Percentiles rank a stretch among this genome's conserved stretches.
phyloP scores from a whole-genome alignment of 2,113 vertebrate genomes.

The Sterna hirundo region DNA sequence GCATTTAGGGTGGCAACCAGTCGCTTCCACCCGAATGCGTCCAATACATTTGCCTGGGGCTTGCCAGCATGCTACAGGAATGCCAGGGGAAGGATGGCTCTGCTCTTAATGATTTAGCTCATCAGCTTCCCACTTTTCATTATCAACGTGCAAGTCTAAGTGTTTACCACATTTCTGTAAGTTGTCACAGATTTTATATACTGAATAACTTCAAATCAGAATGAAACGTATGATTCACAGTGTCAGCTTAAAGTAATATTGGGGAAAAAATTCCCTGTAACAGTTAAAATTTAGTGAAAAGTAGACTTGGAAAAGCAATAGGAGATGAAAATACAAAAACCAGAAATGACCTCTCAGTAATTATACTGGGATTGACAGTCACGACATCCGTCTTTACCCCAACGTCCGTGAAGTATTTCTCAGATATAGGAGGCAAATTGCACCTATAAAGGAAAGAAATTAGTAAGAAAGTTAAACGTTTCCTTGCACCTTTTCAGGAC shows the following conservation, averaged over 20 bases:
- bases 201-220: neutral
- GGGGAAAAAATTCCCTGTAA: neutral
- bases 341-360: slow-evolving; percentile 88
- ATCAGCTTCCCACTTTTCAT: neutral
- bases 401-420: slow-evolving; percentile 89
- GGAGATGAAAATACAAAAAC: neutral
- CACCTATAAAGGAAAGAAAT: slow-evolving; percentile 78
- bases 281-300: neutral
- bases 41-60: neutral
- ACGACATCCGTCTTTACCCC: slow-evolving; percentile 94
- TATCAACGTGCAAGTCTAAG: neutral
- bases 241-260: neutral
- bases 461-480: neutral
- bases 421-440: slow-evolving; percentile 94
- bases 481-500: neutral
- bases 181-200: neutral
- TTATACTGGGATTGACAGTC: slow-evolving; percentile 97
- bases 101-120: neutral
- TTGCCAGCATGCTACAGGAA: neutral
- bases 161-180: neutral
- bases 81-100: neutral
- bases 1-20: neutral
- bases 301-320: neutral
- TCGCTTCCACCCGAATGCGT: neutral
- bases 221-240: neutral